A percentile compares a stretch with the other conserved stretches of the same genome.
Conservation (phyloP, 2,888 invertebrate species). For the Parnassius smintheus region DNA sequence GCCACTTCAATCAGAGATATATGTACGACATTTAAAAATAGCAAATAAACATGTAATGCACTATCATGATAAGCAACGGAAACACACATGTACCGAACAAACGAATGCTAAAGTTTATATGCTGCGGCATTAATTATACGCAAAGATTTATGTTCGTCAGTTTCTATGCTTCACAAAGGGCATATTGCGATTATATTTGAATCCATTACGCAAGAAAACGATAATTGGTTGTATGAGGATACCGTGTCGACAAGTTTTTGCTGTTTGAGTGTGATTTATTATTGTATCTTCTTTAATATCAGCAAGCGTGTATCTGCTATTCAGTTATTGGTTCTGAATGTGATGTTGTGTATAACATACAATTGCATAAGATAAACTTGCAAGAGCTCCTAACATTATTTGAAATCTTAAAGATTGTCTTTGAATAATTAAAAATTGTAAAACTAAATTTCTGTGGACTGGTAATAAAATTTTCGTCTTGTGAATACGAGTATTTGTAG, state of each 20-base stretch:
- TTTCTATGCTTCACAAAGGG: constrained; percentile 36
- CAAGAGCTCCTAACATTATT: no score
- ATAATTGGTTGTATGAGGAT: constrained; percentile 21
- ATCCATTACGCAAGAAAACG: constrained; percentile 36
- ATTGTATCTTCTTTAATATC: constrained; percentile 1
- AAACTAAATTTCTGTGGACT: no score
- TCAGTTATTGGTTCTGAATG: no score
- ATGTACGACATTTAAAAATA: constrained; percentile 4
- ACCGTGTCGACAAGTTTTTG: constrained; percentile 23
- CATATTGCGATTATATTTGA: constrained; percentile 39
- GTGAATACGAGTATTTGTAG: no score
- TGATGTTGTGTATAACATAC: no score
- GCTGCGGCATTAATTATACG: constrained; percentile 21
- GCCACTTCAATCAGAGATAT: no score
- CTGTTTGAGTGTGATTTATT: constrained; percentile 9
- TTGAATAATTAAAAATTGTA: no score
- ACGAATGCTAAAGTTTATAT: constrained; percentile 25
- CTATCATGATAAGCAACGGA: neutral
- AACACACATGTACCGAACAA: constrained; percentile 13
- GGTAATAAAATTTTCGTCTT: no score
- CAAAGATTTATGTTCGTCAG: constrained; percentile 36
- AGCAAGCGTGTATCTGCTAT: neutral
- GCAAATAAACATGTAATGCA: no score
- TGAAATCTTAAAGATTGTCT: no score
- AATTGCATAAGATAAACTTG: no score